Conservation (phyloP, 2,888 invertebrate species). For the Xestobium rufovillosum region DNA sequence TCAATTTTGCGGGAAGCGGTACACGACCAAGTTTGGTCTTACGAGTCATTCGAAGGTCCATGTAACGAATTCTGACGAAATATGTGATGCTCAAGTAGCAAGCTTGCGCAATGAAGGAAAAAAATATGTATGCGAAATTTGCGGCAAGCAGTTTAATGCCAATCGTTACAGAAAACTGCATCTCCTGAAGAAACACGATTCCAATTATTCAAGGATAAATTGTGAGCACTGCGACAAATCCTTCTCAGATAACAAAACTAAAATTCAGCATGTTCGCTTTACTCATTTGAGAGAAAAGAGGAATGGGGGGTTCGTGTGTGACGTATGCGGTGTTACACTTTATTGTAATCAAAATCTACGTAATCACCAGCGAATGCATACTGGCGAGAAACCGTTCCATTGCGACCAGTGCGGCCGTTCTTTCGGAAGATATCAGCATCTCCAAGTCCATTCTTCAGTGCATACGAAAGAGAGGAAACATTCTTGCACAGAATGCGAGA, state of each 20-base stretch:
- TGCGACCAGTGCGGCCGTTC: slow-evolving; percentile 12
- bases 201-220: slow-evolving; percentile 14
- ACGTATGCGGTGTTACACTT: background rate
- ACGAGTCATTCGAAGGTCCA: slow-evolving; percentile 5
- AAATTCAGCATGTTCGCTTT: no score
- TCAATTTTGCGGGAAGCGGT: background rate
- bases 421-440: background rate
- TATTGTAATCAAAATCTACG: background rate
- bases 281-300: no score
- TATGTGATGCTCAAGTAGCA: background rate
- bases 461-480: slow-evolving; percentile 20
- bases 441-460: slow-evolving; percentile 11
- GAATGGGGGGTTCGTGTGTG: background rate
- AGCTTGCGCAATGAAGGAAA: background rate
- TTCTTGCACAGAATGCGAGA: slow-evolving; percentile 18
- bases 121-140: background rate
- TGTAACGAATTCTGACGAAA: background rate
- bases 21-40: slow-evolving; percentile 19
- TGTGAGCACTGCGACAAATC: slow-evolving; percentile 12
- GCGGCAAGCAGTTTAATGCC: slow-evolving; percentile 14
- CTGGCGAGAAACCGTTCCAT: slow-evolving; percentile 42
- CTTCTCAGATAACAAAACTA: background rate
- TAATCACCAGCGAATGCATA: slow-evolving; percentile 32
- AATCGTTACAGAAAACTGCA: slow-evolving; percentile 11
- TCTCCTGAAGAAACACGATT: slow-evolving; percentile 21